phyloP scores from a whole-genome alignment of 2,888 invertebrate species.

The Campopleginae sp. region DNA sequence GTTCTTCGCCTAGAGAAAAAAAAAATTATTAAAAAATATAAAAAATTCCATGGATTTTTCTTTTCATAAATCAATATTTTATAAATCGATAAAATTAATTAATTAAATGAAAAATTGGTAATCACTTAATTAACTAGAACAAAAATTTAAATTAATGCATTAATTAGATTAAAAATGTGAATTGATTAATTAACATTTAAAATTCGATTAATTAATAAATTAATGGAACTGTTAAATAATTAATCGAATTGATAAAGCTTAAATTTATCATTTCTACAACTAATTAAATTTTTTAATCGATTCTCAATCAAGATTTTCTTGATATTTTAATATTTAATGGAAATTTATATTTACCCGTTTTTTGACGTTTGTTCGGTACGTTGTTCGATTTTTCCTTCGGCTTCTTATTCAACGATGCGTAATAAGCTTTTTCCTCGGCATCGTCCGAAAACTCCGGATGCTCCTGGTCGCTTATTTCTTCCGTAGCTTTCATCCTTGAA shows the following conservation, averaged over 20 bases:
- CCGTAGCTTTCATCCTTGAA: constrained; percentile 91
- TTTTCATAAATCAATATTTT: neutral
- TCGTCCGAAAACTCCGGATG: constrained; percentile 96
- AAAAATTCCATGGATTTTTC: constrained; percentile 1
- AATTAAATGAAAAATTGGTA: no score
- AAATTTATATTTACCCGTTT: constrained; percentile 62
- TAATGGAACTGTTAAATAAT: no score
- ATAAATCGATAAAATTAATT: no score
- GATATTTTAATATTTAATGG: no score
- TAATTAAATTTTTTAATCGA: neutral
- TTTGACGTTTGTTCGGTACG: constrained; percentile 71
- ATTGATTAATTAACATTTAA: no score
- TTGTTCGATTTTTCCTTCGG: constrained; percentile 65
- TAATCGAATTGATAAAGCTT: no score
- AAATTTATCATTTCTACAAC: no score
- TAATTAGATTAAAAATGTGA: no score
- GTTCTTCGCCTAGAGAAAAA: constrained; percentile 41
- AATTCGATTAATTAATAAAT: no score
- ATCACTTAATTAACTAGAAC: no score
- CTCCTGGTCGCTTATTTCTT: constrained; percentile 95
- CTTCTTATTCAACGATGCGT: constrained; percentile 73
- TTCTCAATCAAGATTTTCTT: no score
- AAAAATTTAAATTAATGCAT: no score
- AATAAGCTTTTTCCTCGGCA: constrained; percentile 89
- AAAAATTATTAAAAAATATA: neutral